Evolutionary conservation across 2,797 vertebrate species (phyloP).

Genomic region (Tachyglossus aculeatus): DNA sequence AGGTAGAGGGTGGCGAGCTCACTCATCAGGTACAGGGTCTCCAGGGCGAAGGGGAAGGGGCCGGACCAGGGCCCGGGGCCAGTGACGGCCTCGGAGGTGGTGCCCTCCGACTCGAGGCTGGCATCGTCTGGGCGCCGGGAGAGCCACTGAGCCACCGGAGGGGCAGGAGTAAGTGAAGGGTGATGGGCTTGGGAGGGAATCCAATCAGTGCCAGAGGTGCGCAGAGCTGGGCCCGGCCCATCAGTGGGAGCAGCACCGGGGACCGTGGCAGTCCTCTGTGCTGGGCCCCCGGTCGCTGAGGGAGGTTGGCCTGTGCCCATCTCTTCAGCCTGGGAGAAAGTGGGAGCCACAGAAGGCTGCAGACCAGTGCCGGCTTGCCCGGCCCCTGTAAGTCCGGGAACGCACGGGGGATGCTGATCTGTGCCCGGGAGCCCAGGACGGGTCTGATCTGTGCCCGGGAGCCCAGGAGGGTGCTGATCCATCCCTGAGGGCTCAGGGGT

Average conservation of each 20-base stretch:
- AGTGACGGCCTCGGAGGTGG: not conserved
- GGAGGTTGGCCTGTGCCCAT: rapidly evolving
- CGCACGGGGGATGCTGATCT: rapidly evolving
- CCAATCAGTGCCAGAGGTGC: not conserved
- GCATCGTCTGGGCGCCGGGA: too few relatives aligned
- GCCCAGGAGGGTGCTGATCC: not conserved
- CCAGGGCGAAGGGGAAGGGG: slow-evolving; percentile 27
- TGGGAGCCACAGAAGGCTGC: not conserved
- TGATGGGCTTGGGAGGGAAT: not conserved
- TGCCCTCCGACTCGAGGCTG: too few relatives aligned
- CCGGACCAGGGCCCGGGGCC: not conserved
- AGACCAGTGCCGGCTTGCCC: rapidly evolving
- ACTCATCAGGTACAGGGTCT: slow-evolving; percentile 65
- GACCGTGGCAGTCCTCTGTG: rapidly evolving
- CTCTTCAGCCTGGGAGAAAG: not conserved
- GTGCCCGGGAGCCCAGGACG: rapidly evolving
- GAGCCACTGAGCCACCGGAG: not conserved
- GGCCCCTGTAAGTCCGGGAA: rapidly evolving
- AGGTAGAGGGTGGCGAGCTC: slow-evolving; percentile 56
- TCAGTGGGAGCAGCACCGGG: not conserved
- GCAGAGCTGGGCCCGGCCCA: not conserved
- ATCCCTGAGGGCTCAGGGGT: rapidly evolving
- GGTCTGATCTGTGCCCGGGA: not conserved
- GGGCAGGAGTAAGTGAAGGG: not conserved
- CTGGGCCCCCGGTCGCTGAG: rapidly evolving